Evolutionary conservation across 1,140 invertebrate genomes (phyloP), one percentile per base, ranked within the genome.

Genomic region (Dendroctonus valens): DNA sequence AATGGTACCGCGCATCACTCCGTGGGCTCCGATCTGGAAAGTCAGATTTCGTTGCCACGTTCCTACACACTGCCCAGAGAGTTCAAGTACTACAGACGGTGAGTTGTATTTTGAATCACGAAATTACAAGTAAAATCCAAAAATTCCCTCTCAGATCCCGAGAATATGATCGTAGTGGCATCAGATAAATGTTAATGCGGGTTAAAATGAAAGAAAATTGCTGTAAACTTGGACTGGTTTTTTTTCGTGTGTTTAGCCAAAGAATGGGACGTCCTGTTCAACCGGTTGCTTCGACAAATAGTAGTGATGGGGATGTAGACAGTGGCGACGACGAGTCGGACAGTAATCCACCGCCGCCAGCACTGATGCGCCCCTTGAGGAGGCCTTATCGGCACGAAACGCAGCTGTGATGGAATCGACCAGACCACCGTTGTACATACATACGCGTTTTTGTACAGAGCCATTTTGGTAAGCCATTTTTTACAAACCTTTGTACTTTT

Each of bases 1-100:
- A 68, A 71, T 7, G 74, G 70, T 44, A 57, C 69, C 12, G 65
- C 74, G 1, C 69, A 61, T n/a, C 69, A 71, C n/a, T 73, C 72
- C 52, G 69, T 70, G 11, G 84, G 86, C 44, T 89, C 87, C 12
- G 89, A 90, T 77, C 84, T 90, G 60, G 88, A 90, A 75, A 89
- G 88, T 75, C 89, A 89, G 80, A 83, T 93, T 54, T 92, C 90
- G 1, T 76, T 93, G 12, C 91, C 91, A 0, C 82, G 91, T 40
- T 92, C 90, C 26, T 93, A 93, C 74, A 93, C 91, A 0, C 78
- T 94, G 9, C 91, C 91, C 0, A 84, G 91, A 38, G 90, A 93
- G 78, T 93, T 92, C 77, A 90, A 90, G 71, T 92, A 92, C 79
- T 90, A 90, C 79, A 79, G 89, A 58, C 83, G 87, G 64, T 66